Base-by-base conservation (phyloP, 2,113 vertebrate genomes). In the Pteronura brasiliensis region DNA sequence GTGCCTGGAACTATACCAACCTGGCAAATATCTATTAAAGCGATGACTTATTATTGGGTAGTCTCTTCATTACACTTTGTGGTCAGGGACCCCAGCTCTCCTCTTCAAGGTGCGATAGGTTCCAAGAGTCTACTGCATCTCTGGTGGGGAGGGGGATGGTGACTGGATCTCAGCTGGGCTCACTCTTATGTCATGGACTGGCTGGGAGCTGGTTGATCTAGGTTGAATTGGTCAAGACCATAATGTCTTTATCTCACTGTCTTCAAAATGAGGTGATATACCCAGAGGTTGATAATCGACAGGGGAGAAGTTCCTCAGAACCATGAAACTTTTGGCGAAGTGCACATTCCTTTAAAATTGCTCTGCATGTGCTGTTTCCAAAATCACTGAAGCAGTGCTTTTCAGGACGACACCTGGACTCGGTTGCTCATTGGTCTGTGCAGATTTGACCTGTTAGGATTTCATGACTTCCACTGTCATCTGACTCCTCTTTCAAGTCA, bases 61-160 rank as follows among this genome's bases (percentile, higher is more conserved):
- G 39, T 23, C 27, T 63, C 34, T 52, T 49, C 63, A 79, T 52
- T 29, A 17, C 0, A 27, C 23, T 13, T n/a, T 21, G 23, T 36
- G 61, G 18, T 20, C 27, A 57, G 55, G 59, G 31, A 3, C 18
- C 9, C 39, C 10, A 29, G 20, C 21, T 72, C 71, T 52, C 31
- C 31, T 42, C 29, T 29, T 9, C 59, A 52, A 61, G 31, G 23
- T 27, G 7, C n/a, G 42, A 1, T 0, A 65, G 18, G 49, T 27
- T 89, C 23, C 34, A 44, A 5, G 34, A 49, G 4, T 72, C 36
- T 71, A 9, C 5, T 29, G 20, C 11, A 61, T n/a, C 25, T 23
- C 1, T 11, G 10, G 25, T 14, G 5, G 6, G 0, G 11, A 0
- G 4, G 34, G 3, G 5, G 5, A 2, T 31, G 6, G 18, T 52